phyloP scores from a whole-genome alignment of 2,888 invertebrate species.

The Globia sparganii region DNA sequence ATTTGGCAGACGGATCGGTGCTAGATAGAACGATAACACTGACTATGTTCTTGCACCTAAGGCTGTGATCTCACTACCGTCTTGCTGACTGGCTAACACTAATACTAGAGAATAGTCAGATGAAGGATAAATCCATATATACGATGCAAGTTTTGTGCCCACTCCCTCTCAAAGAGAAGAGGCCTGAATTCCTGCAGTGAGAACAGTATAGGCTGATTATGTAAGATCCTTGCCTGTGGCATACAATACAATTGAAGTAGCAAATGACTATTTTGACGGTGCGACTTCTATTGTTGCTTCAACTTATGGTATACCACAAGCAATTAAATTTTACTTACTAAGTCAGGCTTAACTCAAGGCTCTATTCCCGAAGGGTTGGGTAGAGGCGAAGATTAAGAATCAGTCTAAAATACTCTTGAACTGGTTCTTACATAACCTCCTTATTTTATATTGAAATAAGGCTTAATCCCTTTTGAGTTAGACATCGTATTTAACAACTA shows the following conservation, averaged over 20 bases:
- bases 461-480: conserved; percentile 23
- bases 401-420: neutral
- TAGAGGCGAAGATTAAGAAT: too few species aligned
- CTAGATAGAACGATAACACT: neutral
- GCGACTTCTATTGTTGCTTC: neutral
- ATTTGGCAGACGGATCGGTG: conserved; percentile 29
- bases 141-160: neutral
- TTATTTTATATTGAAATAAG: conserved; percentile 20
- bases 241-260: neutral
- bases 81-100: too few species aligned
- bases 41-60: neutral
- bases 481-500: conserved; percentile 10
- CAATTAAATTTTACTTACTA: neutral
- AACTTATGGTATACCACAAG: neutral
- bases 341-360: too few species aligned
- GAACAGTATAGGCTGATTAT: too few species aligned
- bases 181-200: too few species aligned
- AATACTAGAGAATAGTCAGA: neutral
- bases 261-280: too few species aligned
- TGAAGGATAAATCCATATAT: neutral
- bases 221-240: neutral
- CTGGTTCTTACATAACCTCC: neutral
- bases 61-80: too few species aligned
- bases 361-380: neutral
- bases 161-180: too few species aligned